Conservation (phyloP, 2,797 vertebrate species). For the Yasuhikotakia modesta region DNA sequence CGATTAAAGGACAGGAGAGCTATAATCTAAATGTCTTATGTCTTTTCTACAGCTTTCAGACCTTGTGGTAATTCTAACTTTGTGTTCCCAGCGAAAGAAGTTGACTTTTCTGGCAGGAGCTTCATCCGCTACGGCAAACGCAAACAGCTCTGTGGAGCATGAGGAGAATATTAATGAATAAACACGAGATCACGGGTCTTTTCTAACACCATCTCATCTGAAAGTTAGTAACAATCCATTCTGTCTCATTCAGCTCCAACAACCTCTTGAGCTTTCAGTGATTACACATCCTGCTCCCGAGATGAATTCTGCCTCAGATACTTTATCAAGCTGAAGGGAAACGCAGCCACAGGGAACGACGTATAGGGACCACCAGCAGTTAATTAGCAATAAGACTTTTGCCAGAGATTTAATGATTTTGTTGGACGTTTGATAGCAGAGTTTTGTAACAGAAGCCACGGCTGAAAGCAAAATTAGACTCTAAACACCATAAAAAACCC, state of each 20-base stretch:
- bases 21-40: not conserved
- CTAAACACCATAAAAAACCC: constrained; percentile 21
- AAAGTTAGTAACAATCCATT: constrained; percentile 38
- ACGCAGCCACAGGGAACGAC: constrained; percentile 40
- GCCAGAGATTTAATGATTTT: constrained; percentile 20
- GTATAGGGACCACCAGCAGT: constrained; percentile 34
- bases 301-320: constrained; percentile 44
- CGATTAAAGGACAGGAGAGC: not conserved
- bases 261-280: constrained; percentile 39
- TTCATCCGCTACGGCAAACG: constrained; percentile 8
- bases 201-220: constrained; percentile 24
- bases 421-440: constrained; percentile 24
- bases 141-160: not conserved
- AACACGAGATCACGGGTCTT: constrained; percentile 32
- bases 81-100: not conserved
- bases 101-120: not conserved
- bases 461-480: constrained; percentile 37
- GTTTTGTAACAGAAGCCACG: constrained; percentile 9
- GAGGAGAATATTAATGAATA: constrained; percentile 42
- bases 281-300: constrained; percentile 44
- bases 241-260: constrained; percentile 32
- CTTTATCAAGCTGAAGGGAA: constrained; percentile 43
- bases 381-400: constrained; percentile 44
- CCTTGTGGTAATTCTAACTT: constrained; percentile 9
- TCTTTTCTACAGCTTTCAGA: not conserved